Base-by-base conservation (phyloP, 2,888 invertebrate species). In the Aquatica leii region DNA sequence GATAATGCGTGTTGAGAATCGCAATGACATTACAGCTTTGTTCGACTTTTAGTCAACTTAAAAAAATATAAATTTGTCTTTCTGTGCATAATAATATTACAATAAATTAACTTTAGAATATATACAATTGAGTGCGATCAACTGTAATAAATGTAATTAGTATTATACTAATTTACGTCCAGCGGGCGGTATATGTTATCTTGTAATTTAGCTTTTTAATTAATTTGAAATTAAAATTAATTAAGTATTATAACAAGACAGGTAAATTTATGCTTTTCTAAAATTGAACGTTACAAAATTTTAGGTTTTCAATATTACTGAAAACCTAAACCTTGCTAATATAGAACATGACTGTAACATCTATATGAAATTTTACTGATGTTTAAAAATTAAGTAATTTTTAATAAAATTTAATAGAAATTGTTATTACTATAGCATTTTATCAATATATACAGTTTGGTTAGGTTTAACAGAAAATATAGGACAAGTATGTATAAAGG, bases 1-100 rank as follows among this genome's bases (percentile, higher is more conserved):
- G 68, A 58, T 68, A 65, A 67, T 69, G 71, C 74, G 73, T 73
- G 72, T 71, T 71, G 70, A 56, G 72, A 73, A 73, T 73, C 65
- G 60, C 60, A 65, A 63, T 59, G 58, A 63, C 59, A 59, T 59
- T 59, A 59, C 50, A 24, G 60, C 24, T 48, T 59, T 50, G 41
- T 55, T 59, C 34, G 40, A 54, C 40, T 58, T 56, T 41, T 31
- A 12, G 43, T 51, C 40, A 40, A 40, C 11, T 24, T 24, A 6
- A 24, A 24, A 24, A 24, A 24, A n/a, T n/a, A n/a, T n/a, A n/a
- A n/a, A n/a, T n/a, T n/a, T n/a, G n/a, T n/a, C n/a, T n/a, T n/a
- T n/a, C n/a, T n/a, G n/a, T n/a, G 43, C n/a, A 17, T 54, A 1
- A 37, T 21, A 57, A 37, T 20, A 46, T 24, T 34, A 49, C 15